Base-by-base conservation (phyloP, 1,140 invertebrate genomes). In the Phymastichus coffea region DNA sequence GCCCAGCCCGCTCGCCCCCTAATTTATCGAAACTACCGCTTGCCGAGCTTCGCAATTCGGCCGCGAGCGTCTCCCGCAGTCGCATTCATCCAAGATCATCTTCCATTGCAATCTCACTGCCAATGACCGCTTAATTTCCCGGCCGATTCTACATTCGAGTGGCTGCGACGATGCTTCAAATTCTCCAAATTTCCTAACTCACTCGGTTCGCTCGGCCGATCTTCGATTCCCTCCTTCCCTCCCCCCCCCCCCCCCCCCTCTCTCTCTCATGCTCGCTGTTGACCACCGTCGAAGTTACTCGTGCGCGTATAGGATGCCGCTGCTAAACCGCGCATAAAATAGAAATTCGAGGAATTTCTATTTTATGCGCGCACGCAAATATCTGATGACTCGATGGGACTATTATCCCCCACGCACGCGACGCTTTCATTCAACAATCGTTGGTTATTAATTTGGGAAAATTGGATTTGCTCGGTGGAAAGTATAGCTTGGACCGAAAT, bases 181-280 rank as follows among this genome's bases (percentile, higher is more conserved):
- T 68, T 67, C 64, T 63, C 62, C 51, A 57, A 67, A 72, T 71
- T 65, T 68, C 69, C 57, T 63, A 65, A 67, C 55, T 61, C 68
- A 64, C 62, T 67, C 58, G 64, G 69, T 52, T 63, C 59, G 57
- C 63, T 53, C 55, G 61, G 66, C 65, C n/a, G n/a, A n/a, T n/a
- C n/a, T n/a, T n/a, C n/a, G n/a, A n/a, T n/a, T n/a, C n/a, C n/a
- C n/a, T n/a, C n/a, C n/a, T n/a, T n/a, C n/a, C n/a, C n/a, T n/a
- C n/a, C n/a, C n/a, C n/a, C n/a, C n/a, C n/a, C n/a, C n/a, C n/a
- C n/a, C n/a, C n/a, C n/a, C n/a, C n/a, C n/a, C n/a, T n/a, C n/a
- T n/a, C n/a, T n/a, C n/a, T n/a, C n/a, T n/a, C n/a, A n/a, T n/a
- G n/a, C n/a, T n/a, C n/a, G n/a, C n/a, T n/a, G n/a, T n/a, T n/a